Evolutionary conservation across 2,888 invertebrate genomes (phyloP).

Genomic region (Hirtodrosophila alboralis): DNA sequence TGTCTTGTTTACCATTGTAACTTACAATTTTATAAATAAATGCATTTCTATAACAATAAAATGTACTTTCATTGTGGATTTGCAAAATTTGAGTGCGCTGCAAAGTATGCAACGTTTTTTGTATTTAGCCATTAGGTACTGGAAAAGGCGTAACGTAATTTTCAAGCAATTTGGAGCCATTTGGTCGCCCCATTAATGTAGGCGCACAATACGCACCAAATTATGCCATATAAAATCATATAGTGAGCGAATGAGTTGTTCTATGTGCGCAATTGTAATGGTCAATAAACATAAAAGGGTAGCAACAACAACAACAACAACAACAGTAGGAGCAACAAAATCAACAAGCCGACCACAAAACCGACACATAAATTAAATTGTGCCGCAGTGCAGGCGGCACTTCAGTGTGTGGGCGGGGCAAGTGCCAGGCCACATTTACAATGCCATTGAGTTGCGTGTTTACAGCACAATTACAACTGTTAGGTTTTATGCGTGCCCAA

Average conservation of each 20-base stretch:
- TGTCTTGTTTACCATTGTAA: conserved; percentile 4
- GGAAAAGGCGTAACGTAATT: conserved; percentile 49
- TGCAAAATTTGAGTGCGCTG: neutral
- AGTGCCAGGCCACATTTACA: conserved; percentile 55
- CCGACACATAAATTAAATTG: conserved; percentile 74
- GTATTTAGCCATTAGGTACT: neutral
- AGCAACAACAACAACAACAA: conserved; percentile 47
- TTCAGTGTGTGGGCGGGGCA: conserved; percentile 28
- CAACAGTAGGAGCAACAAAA: conserved; percentile 65
- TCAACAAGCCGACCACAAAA: conserved; percentile 73
- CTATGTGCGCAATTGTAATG: conserved; percentile 60
- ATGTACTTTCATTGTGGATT: neutral
- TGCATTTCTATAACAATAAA: conserved; percentile 8
- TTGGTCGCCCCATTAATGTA: conserved; percentile 52
- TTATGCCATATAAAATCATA: conserved; percentile 63
- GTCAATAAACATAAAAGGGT: conserved; percentile 70
- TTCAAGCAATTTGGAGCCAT: conserved; percentile 67
- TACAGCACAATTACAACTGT: conserved; percentile 80
- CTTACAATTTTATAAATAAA: neutral
- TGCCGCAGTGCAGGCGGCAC: conserved; percentile 55
- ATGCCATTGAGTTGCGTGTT: conserved; percentile 79
- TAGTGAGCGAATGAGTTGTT: conserved; percentile 21
- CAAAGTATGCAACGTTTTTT: conserved; percentile 16
- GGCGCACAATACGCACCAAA: conserved; percentile 55
- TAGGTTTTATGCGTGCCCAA: conserved; percentile 78